Base-by-base conservation (phyloP, 2,797 vertebrate genomes). In the Darevskia nairensis region DNA sequence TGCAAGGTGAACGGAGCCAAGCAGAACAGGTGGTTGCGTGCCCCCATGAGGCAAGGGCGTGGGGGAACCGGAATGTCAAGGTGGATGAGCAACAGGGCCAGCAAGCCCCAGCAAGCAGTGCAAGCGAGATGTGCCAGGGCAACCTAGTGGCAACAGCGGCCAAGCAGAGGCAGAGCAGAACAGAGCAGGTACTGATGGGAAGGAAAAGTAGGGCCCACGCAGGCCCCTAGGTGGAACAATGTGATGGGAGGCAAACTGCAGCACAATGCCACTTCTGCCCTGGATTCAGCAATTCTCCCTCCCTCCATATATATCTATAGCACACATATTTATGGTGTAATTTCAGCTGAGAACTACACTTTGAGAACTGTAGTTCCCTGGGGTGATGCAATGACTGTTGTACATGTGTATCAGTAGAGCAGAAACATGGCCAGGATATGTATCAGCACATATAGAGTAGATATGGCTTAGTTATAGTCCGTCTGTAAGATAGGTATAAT, bases 21-120 rank as follows among this genome's bases (percentile, higher is more conserved):
- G 77, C 81, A 41, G 44, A 88, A 79, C 88, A 85, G 88, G 71
- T 89, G 88, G 88, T 69, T 81, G 76, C 71, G n/a, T 89, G 88
- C 88, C 78, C 66, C 25, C 61, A 23, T 69, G 59, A 71, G 84
- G 88, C 78, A 86, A 61, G 84, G 88, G 61, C 46, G 59, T 71
- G 71, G 69, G 88, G 71, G 71, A 89, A 86, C 88, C 6, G 61
- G 88, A 89, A 86, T 82, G 71, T 89, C 78, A 69, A 82, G 88
- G 46, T 44, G 17, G 71, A 75, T 89, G 84, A 82, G 32, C 59
- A 76, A 85, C 17, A n/a, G 17, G 32, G 27, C 25, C 71, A 85
- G 61, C 88, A 86, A 89, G 88, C 78, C 88, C 44, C 41, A 77
- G 72, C 88, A 89, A 85, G 88, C 71, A 55, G 8, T 7, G 55